Evolutionary conservation across 1,140 invertebrate genomes (phyloP), one percentile per base, ranked within the genome.

Genomic region (Drosophila serrata): DNA sequence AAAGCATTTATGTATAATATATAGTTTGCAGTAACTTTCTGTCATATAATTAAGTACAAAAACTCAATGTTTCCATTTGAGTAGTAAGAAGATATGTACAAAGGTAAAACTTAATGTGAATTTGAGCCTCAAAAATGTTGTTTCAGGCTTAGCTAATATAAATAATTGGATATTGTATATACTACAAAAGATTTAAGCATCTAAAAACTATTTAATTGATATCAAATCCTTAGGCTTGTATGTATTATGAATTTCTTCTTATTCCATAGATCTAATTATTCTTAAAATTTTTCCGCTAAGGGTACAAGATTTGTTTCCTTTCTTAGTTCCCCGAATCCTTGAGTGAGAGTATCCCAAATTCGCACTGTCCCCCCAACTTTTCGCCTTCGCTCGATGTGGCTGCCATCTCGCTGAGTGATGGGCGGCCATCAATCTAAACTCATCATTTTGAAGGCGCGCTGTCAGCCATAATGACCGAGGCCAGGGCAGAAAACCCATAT

Each of bases 351-450:
- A 88, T 73, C 5, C 19, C 13, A 5, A 22, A 13, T 56, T 63
- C 69, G 37, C n/a, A 45, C 11, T 46, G 6, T 11, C 13, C 43
- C 12, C 11, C n/a, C 27, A 8, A 31, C 15, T 17, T 48, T 48
- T 40, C 24, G 29, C 31, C 62, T 33, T 6, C 58, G 35, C 43
- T 80, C 61, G 37, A 61, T 53, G 29, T 69, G 60, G 40, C 43
- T 70, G 65, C 51, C 70, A 69, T 67, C 67, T 56, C 63, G 81
- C 68, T 90, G 86, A 90, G 72, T 90, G 86, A 90, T 90, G 81
- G 81, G 78, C 72, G 82, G 82, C 82, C 86, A 90, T 90, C 86
- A 90, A 90, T 90, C 86, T 90, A 90, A 90, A 90, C 87, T 90
- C 86, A 90, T 90, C 81, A 90, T 90, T 90, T 86, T 90, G 86